Conservation (phyloP, 2,797 vertebrate genomes). For the Labeo calbasu region DNA sequence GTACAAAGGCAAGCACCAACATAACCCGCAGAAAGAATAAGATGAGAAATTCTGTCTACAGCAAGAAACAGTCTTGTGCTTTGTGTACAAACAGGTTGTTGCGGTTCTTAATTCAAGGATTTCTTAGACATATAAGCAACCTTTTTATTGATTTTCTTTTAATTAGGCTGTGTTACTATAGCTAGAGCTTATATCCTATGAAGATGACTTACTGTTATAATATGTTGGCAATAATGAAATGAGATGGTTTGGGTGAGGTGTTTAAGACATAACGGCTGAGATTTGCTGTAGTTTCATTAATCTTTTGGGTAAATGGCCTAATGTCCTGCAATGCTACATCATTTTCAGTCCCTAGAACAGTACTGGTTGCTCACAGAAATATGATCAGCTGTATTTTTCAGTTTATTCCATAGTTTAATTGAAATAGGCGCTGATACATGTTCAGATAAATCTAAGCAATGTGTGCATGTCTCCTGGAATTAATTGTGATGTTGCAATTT, state of each 20-base stretch:
- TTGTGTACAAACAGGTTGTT: conserved; percentile 21
- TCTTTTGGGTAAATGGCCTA: not conserved
- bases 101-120: not conserved
- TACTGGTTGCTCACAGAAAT: not conserved
- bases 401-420: not conserved
- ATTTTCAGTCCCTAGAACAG: not conserved
- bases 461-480: not conserved
- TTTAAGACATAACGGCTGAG: not conserved
- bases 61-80: not conserved
- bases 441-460: not conserved
- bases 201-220: not conserved
- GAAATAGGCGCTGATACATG: not conserved
- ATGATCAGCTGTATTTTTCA: not conserved
- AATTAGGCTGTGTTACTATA: not conserved
- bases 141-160: not conserved
- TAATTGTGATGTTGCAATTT: not conserved
- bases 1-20: not conserved
- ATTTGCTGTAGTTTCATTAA: conserved; percentile 1
- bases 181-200: not conserved
- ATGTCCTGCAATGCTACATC: not conserved
- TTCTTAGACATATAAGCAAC: not conserved
- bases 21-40: not conserved
- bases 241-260: not conserved
- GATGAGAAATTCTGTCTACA: not conserved
- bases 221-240: not conserved